These are phyloP conservation scores for Hyposmocoma kahamanoa DNA, from an alignment of 1,140 invertebrate species.

Conservation along the genomic window DNA sequence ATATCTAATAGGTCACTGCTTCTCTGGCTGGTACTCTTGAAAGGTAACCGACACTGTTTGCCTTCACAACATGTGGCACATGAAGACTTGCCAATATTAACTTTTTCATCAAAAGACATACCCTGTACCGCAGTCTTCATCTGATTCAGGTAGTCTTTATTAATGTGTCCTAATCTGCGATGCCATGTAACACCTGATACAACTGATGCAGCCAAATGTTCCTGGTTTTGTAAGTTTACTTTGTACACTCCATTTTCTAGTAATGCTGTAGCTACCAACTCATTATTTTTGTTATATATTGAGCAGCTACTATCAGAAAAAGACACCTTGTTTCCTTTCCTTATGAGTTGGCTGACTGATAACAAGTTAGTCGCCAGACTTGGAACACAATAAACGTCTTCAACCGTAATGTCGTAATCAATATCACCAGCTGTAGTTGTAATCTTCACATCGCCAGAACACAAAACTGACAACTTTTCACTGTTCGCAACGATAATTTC, in stretches of 20 bases:
- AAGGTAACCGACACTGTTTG: too few species aligned
- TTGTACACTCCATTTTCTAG: background rate
- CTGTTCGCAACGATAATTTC: constrained; percentile 18
- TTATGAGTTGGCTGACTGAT: constrained; percentile 29
- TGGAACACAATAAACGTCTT: constrained; percentile 15
- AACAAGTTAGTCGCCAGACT: constrained; percentile 27
- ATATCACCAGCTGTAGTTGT: constrained; percentile 11
- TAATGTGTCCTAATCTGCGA: too few species aligned
- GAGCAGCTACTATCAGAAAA: background rate
- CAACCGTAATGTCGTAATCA: constrained; percentile 15
- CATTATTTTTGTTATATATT: constrained; percentile 15
- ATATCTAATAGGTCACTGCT: too few species aligned
- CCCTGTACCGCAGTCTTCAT: too few species aligned
- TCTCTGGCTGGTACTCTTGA: too few species aligned
- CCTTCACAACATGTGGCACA: too few species aligned
- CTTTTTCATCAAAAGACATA: too few species aligned
- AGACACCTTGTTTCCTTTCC: constrained; percentile 21
- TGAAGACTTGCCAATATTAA: too few species aligned
- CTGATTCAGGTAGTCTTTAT: too few species aligned
- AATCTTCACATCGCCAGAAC: constrained; percentile 17
- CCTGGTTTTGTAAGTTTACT: too few species aligned
- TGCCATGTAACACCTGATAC: too few species aligned
- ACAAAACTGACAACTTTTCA: constrained; percentile 14
- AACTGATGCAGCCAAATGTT: too few species aligned
- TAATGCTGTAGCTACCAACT: constrained; percentile 5